A percentile compares a stretch with the other conserved stretches of the same genome.
Evolutionary conservation across 1,140 invertebrate genomes (phyloP).

Genomic region (Cydia fagiglandana): DNA sequence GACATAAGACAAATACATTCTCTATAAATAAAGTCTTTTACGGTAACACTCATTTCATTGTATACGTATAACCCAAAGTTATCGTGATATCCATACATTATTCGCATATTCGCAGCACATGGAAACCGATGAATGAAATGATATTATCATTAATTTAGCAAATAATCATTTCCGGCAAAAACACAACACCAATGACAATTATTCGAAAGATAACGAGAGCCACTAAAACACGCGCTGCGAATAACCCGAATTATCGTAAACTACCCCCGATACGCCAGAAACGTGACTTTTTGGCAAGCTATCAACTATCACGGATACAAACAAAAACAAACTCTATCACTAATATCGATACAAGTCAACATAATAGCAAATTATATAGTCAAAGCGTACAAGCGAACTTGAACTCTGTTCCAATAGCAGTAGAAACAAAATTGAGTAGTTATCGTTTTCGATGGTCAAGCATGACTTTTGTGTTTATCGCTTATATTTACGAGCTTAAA

Average conservation of each 20-base stretch:
- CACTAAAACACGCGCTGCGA: slow-evolving; percentile 10
- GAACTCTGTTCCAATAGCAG: neutral
- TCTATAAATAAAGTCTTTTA: no score
- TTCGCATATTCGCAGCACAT: neutral
- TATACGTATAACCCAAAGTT: neutral
- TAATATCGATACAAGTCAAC: neutral
- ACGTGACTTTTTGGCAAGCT: slow-evolving; percentile 19
- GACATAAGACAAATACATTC: no score
- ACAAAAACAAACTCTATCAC: neutral
- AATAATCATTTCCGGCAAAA: slow-evolving; percentile 12
- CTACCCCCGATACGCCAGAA: slow-evolving; percentile 24
- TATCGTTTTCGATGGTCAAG: neutral
- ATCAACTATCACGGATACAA: neutral
- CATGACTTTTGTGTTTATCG: slow-evolving; percentile 12
- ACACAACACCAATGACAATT: slow-evolving; percentile 23
- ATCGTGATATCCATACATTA: neutral
- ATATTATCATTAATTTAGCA: slow-evolving; percentile 7
- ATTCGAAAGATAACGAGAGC: slow-evolving; percentile 7
- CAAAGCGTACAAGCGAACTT: neutral
- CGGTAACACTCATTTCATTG: no score
- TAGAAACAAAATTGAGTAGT: neutral
- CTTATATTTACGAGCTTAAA: slow-evolving; percentile 22
- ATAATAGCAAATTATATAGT: neutral
- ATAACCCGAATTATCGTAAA: slow-evolving; percentile 29
- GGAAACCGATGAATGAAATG: neutral